Base-by-base conservation (phyloP, 2,888 invertebrate species). In the Campaea margaritaria region DNA sequence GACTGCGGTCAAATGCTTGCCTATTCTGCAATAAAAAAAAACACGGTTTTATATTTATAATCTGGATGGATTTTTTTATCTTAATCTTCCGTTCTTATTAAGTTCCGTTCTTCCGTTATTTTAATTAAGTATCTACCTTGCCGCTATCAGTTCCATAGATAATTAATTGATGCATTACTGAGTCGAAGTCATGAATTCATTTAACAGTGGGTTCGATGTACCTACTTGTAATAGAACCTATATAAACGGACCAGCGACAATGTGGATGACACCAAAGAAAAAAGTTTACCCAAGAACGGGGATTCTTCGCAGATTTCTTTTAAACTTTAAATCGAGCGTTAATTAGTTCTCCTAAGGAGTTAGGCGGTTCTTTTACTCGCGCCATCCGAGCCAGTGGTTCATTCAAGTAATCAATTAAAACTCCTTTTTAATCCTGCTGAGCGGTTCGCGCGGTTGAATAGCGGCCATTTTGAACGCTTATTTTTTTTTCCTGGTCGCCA, bases 361-460 rank as follows among this genome's bases (percentile, higher is more conserved):
- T 79, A 64, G 71, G 67, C 67, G 67, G 64, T 72, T 75, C 73
- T 71, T 69, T 75, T 49, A 28, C 48, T 52, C 56, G 41, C 31
- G 57, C 59, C 57, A 52, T 64, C 68, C 63, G 62, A 67, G 70
- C 68, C 74, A 74, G 64, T 68, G 73, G 68, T 60, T 68, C 75
- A 74, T 60, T 68, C 75, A 74, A 72, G 76, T 80, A 80, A 81
- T 81, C 81, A 79, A 81, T 81, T 81, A 76, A 74, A 62, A 76
- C 68, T 76, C 74, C 70, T 79, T 79, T 79, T 79, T 76, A 78
- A 78, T 77, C 70, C 73, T 61, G 50, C 60, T 44, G 47, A 61
- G 55, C 55, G 61, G 64, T 65, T 62, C 60, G 70, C 47, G 60
- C 56, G 61, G 53, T 45, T 65, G 51, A 58, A 66, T 55, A 58